Conservation (phyloP, 2,888 invertebrate species). For the Nephrotoma guestfalica region DNA sequence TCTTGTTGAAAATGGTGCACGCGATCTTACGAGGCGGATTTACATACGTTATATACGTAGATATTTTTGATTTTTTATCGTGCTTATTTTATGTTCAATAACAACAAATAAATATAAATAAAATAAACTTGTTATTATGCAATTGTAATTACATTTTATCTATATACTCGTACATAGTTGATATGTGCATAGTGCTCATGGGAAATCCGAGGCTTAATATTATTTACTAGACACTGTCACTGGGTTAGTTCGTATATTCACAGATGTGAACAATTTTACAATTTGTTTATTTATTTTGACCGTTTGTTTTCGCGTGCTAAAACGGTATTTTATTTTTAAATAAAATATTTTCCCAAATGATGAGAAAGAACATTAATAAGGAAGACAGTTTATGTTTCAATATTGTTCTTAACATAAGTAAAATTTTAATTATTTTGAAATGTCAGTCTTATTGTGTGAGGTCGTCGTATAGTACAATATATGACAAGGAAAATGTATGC, state of each 20-base stretch:
- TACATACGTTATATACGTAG: not conserved
- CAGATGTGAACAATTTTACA: not conserved
- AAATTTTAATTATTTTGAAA: not conserved
- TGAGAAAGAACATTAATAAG: not conserved
- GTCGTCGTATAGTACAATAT: not conserved
- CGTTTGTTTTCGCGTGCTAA: not conserved
- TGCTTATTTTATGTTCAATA: not conserved
- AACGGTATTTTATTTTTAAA: not conserved
- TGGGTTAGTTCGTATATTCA: not conserved
- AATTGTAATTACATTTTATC: not conserved
- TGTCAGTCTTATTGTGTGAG: not conserved
- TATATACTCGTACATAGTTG: not conserved
- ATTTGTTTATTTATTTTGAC: not conserved
- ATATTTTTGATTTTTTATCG: not conserved
- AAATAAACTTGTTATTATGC: not conserved
- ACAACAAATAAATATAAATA: not conserved
- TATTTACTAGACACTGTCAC: not conserved
- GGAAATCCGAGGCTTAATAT: not conserved
- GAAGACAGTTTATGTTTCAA: not conserved
- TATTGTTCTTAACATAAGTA: not conserved
- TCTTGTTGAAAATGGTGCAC: not conserved
- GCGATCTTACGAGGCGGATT: not conserved
- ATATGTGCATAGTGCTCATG: not conserved
- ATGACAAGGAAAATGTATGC: too few relatives aligned
- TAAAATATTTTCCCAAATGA: not conserved